A percentile compares a stretch with the other conserved stretches of the same genome.
Conservation (phyloP, 2,888 invertebrate genomes). For the Crossocerus cetratus region DNA sequence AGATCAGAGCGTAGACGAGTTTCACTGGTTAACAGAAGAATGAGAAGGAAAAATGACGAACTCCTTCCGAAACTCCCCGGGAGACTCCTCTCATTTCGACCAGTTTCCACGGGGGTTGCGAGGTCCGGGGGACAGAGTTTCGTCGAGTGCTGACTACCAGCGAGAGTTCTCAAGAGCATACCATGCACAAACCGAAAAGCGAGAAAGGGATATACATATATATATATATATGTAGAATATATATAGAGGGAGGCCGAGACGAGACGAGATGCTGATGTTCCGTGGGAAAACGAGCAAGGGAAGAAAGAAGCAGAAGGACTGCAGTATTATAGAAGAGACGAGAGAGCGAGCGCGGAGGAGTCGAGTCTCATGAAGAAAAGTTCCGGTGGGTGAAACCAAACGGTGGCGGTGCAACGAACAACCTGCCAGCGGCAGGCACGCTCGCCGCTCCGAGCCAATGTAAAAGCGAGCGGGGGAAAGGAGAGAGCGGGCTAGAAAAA, state of each 20-base stretch:
- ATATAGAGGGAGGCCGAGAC: no score
- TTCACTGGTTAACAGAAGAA: not conserved
- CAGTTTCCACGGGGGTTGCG: not conserved
- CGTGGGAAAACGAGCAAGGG: not conserved
- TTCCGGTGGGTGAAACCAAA: conserved; percentile 19
- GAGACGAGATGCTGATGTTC: no score
- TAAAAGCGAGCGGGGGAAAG: not conserved
- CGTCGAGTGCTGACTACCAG: not conserved
- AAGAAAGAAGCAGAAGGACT: not conserved
- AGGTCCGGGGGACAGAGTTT: not conserved
- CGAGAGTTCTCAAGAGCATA: no score
- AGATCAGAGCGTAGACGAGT: not conserved
- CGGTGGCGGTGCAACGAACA: conserved; percentile 18
- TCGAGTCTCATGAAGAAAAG: conserved; percentile 10
- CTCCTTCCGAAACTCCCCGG: not conserved
- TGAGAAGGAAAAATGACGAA: conserved; percentile 1
- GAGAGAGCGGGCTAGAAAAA: conserved; percentile 9
- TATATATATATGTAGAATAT: no score
- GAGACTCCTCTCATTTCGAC: not conserved
- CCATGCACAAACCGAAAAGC: no score
- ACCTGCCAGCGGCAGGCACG: not conserved
- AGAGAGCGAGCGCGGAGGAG: conserved; percentile 8
- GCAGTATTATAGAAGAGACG: conserved; percentile 1
- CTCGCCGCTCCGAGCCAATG: not conserved
- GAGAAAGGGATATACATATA: no score